A percentile compares a stretch with the other conserved stretches of the same genome.
Conservation (phyloP, 2,113 vertebrate species). For the Mustela lutreola region DNA sequence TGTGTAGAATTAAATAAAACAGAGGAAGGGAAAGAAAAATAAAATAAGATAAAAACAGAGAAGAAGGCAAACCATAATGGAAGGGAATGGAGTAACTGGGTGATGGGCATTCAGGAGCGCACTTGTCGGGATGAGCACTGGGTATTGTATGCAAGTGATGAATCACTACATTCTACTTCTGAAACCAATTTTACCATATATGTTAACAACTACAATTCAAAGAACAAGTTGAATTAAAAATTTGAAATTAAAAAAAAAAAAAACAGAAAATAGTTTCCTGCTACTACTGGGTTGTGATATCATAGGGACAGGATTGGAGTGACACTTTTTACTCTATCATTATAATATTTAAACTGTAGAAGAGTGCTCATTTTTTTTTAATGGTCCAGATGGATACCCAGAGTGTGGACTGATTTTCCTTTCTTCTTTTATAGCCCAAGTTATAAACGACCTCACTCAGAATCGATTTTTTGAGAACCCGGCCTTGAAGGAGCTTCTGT, state of each 20-base stretch:
- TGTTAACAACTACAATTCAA: not conserved
- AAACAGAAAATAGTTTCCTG: not conserved
- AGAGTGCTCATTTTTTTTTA: not conserved
- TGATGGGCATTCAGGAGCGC: not conserved
- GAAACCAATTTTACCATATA: not conserved
- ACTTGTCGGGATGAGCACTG: not conserved
- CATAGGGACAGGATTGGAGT: not conserved
- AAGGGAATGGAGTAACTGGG: not conserved
- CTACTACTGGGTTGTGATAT: not conserved
- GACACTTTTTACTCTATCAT: not conserved
- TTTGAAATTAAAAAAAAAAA: not conserved
- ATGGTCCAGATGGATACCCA: rapidly evolving
- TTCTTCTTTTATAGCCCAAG: conserved; percentile 88
- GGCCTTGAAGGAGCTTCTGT: conserved; percentile 89
- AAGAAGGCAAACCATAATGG: not conserved
- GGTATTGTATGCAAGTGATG: not conserved
- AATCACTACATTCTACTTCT: not conserved
- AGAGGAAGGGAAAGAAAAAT: not conserved
- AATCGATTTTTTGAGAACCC: conserved; percentile 92
- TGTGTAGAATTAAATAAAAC: not conserved
- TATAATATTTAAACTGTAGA: not conserved
- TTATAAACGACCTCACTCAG: conserved; percentile 90
- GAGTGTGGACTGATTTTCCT: not conserved
- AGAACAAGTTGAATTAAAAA: not conserved
- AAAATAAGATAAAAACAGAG: not conserved